phyloP scores from a whole-genome alignment of 2,888 invertebrate species.

The Brachycybe producta region DNA sequence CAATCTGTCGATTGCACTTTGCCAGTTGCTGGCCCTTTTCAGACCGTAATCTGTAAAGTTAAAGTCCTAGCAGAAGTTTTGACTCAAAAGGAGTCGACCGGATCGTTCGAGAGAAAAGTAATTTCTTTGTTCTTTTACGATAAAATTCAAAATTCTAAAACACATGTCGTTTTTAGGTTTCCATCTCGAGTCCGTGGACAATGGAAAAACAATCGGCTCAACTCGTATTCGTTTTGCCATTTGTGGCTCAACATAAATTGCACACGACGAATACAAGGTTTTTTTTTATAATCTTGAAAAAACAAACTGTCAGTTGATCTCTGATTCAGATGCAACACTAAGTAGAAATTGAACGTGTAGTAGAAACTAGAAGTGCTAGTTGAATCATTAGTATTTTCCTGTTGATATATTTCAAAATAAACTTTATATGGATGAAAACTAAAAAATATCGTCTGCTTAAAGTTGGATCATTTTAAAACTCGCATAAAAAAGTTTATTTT shows the following conservation, averaged over 20 bases:
- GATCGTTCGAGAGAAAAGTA: conserved; percentile 59
- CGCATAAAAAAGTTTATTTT: no score
- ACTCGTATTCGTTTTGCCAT: conserved; percentile 68
- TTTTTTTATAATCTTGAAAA: neutral
- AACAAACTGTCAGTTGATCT: neutral
- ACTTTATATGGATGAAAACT: no score
- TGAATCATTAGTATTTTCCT: no score
- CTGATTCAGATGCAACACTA: no score
- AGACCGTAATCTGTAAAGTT: conserved; percentile 47
- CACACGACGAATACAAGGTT: conserved; percentile 59
- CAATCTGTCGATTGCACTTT: conserved; percentile 45
- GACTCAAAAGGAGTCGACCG: conserved; percentile 53
- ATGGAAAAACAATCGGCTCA: conserved; percentile 53
- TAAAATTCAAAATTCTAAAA: neutral
- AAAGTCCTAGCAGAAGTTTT: conserved; percentile 59
- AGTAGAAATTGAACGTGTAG: no score
- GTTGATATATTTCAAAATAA: no score
- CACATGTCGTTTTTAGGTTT: no score
- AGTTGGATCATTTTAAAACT: no score
- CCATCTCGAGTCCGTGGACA: conserved; percentile 66
- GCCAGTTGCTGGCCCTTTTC: conserved; percentile 50
- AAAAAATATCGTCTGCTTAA: no score
- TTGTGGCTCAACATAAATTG: conserved; percentile 63
- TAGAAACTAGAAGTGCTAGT: no score
- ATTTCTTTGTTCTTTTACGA: conserved; percentile 23